phyloP scores from a whole-genome alignment of 2,797 vertebrate genomes.

The Distichodus sexfasciatus region DNA sequence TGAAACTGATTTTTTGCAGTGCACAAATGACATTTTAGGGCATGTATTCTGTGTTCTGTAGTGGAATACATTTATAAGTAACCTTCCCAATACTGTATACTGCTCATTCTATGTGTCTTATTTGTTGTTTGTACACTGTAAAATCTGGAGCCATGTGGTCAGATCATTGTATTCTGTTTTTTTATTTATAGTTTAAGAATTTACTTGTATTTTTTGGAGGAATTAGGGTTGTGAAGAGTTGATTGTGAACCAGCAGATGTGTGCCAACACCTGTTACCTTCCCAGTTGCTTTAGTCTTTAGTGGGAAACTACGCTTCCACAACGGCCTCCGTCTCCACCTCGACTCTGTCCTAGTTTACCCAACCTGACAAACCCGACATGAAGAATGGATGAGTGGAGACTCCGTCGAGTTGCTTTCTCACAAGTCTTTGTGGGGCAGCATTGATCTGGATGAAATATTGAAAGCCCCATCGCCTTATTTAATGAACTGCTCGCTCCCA shows the following conservation, averaged over 20 bases:
- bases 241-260: background rate
- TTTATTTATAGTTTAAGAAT: too few species aligned
- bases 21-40: too few species aligned
- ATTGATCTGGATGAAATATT: slow-evolving; percentile 34
- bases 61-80: too few species aligned
- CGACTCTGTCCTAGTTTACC: slow-evolving; percentile 39
- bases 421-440: slow-evolving; percentile 6
- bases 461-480: slow-evolving; percentile 18
- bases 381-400: slow-evolving; percentile 10
- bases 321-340: background rate
- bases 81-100: too few species aligned
- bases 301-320: slow-evolving; percentile 14
- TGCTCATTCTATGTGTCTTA: too few species aligned
- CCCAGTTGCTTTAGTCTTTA: background rate
- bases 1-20: too few species aligned
- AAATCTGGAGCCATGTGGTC: too few species aligned
- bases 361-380: slow-evolving; percentile 21
- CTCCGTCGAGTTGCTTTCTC: slow-evolving; percentile 11
- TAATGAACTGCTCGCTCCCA: slow-evolving; percentile 7
- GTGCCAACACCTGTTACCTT: background rate
- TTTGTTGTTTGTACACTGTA: too few species aligned
- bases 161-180: too few species aligned
- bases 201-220: too few species aligned
- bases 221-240: too few species aligned
- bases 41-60: too few species aligned